phyloP scores from a whole-genome alignment of 2,113 vertebrate genomes.

The Hypanus sabinus region DNA sequence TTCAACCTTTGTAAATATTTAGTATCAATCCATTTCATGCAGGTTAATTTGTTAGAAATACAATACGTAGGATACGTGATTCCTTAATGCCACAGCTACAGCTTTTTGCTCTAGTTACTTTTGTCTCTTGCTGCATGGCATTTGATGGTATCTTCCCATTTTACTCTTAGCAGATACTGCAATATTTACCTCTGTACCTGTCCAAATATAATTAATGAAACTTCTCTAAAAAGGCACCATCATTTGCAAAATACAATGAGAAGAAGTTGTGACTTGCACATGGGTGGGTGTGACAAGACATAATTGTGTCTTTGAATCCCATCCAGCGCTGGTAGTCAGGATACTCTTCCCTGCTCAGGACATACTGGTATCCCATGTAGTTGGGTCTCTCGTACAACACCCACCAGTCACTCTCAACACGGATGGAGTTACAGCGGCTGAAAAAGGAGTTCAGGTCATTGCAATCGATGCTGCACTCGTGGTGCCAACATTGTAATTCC shows the following conservation, averaged over 20 bases:
- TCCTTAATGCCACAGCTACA: neutral
- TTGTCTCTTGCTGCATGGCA: neutral
- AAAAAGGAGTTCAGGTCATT: conserved; percentile 47
- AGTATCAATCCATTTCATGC: neutral
- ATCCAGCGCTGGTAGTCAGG: conserved; percentile 40
- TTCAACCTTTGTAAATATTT: neutral
- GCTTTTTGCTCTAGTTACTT: neutral
- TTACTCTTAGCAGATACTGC: neutral
- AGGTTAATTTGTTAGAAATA: neutral
- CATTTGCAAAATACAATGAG: neutral
- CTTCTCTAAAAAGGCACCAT: neutral
- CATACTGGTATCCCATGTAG: conserved; percentile 41
- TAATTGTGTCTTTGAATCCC: conserved; percentile 40
- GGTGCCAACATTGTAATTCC: conserved; percentile 39
- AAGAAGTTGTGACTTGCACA: conserved; percentile 33
- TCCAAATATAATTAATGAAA: neutral
- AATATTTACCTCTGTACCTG: neutral
- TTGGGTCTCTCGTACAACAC: conserved; percentile 50
- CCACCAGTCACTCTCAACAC: conserved; percentile 48
- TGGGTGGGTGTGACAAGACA: conserved; percentile 40
- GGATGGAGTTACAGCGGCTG: conserved; percentile 48
- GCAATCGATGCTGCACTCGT: conserved; percentile 48
- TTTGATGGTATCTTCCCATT: neutral
- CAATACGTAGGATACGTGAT: neutral
- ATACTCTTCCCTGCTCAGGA: conserved; percentile 40